A percentile compares a stretch with the other conserved stretches of the same genome.
These are phyloP conservation scores for Silurus asotus DNA, from an alignment of 2,113 vertebrate genomes.

Conservation along the genomic window DNA sequence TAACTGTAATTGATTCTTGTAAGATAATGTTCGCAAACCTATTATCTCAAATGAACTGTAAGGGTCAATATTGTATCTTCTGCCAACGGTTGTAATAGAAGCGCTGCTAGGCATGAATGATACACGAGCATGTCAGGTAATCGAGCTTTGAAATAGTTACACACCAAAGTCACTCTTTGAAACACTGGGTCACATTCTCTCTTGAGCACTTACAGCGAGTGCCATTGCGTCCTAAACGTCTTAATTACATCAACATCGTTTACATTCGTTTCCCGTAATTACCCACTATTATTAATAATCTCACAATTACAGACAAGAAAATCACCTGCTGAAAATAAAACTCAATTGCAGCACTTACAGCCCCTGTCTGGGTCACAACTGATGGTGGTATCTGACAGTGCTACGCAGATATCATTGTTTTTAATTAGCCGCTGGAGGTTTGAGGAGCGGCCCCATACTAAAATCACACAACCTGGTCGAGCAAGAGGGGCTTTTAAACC, in stretches of 20 bases:
- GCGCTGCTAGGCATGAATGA: background rate
- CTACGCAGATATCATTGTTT: conserved; percentile 55
- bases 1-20: background rate
- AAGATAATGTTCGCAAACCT: background rate
- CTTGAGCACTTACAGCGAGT: conserved; percentile 36
- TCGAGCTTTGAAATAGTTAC: conserved; percentile 26
- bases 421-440: conserved; percentile 51
- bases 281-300: conserved; percentile 79
- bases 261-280: conserved; percentile 76
- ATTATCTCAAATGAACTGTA: background rate
- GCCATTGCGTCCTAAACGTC: conserved; percentile 68
- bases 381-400: conserved; percentile 25
- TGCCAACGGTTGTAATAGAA: background rate
- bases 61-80: background rate
- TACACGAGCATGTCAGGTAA: background rate
- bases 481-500: conserved; percentile 49
- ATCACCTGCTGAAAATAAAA: conserved; percentile 65
- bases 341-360: conserved; percentile 53
- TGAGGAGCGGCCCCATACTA: conserved; percentile 31
- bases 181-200: conserved; percentile 57
- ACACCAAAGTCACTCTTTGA: conserved; percentile 49
- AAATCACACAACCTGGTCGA: conserved; percentile 19
- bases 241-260: conserved; percentile 57
- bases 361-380: conserved; percentile 20
- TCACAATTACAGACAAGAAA: conserved; percentile 78